Percentiles rank a stretch among this genome's conserved stretches.
Conservation (phyloP, 2,888 invertebrate genomes). For the Coenonympha arcania region DNA sequence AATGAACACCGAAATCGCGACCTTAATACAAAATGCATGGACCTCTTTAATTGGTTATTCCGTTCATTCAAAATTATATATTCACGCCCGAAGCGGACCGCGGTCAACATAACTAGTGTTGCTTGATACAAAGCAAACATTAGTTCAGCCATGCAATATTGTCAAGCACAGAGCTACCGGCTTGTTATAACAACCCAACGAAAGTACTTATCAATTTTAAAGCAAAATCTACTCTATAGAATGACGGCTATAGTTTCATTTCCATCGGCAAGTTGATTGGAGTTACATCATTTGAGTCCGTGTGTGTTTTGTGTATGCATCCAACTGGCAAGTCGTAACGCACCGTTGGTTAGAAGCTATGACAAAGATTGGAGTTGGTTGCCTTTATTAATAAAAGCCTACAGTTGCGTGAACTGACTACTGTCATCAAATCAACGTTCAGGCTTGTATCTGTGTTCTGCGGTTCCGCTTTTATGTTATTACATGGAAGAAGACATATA, state of each 20-base stretch:
- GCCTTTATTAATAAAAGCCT: constrained; percentile 52
- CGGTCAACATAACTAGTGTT: constrained; percentile 65
- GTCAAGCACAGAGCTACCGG: constrained; percentile 63
- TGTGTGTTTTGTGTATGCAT: constrained; percentile 50
- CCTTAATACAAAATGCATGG: constrained; percentile 64
- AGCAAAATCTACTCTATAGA: constrained; percentile 26
- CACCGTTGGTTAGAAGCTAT: constrained; percentile 59
- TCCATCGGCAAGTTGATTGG: constrained; percentile 6
- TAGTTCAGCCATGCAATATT: constrained; percentile 73
- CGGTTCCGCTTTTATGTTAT: not conserved
- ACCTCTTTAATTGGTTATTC: constrained; percentile 68
- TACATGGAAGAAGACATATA: not conserved
- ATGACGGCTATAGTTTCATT: constrained; percentile 9
- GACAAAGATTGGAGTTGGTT: constrained; percentile 67
- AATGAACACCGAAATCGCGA: constrained; percentile 29
- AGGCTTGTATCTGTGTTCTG: too few species aligned
- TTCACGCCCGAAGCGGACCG: constrained; percentile 64
- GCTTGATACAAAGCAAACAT: constrained; percentile 72
- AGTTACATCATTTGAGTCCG: constrained; percentile 18
- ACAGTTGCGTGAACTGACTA: constrained; percentile 18
- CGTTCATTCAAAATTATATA: constrained; percentile 63
- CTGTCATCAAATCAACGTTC: constrained; percentile 27
- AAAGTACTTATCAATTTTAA: constrained; percentile 26
- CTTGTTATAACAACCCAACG: constrained; percentile 30
- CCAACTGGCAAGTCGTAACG: constrained; percentile 61